Conservation (phyloP, 2,888 invertebrate genomes). For the Agrenia bidenticulata region DNA sequence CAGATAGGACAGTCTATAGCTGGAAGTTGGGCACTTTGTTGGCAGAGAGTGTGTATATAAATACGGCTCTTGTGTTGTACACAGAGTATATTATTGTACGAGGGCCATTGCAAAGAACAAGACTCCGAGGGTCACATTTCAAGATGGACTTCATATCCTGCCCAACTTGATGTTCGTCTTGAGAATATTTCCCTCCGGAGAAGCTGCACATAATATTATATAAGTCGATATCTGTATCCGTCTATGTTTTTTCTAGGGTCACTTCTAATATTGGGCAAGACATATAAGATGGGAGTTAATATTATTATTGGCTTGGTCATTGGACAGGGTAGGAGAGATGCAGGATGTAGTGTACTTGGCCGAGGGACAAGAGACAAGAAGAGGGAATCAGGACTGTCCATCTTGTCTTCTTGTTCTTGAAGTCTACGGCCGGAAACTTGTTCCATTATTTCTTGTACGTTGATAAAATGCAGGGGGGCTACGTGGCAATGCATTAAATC, state of each 20-base stretch:
- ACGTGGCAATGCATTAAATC: background rate
- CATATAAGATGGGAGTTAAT: slow-evolving; percentile 12
- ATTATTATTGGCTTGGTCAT: slow-evolving; percentile 17
- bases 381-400: slow-evolving; percentile 20
- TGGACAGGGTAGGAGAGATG: background rate
- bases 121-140: slow-evolving; percentile 15
- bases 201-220: background rate
- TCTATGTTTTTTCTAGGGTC: background rate
- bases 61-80: too few species aligned
- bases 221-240: background rate
- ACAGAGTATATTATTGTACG: too few species aligned
- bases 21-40: too few species aligned
- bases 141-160: slow-evolving; percentile 14
- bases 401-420: slow-evolving; percentile 41
- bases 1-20: too few species aligned
- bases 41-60: too few species aligned
- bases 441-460: slow-evolving; percentile 41
- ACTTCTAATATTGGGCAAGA: background rate
- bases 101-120: too few species aligned
- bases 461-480: slow-evolving; percentile 29
- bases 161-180: slow-evolving; percentile 16
- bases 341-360: background rate
- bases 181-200: slow-evolving; percentile 8
- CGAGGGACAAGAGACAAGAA: slow-evolving; percentile 16
- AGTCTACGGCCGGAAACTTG: slow-evolving; percentile 45